Conservation (phyloP, 2,797 vertebrate species). For the Diceros bicornis region DNA sequence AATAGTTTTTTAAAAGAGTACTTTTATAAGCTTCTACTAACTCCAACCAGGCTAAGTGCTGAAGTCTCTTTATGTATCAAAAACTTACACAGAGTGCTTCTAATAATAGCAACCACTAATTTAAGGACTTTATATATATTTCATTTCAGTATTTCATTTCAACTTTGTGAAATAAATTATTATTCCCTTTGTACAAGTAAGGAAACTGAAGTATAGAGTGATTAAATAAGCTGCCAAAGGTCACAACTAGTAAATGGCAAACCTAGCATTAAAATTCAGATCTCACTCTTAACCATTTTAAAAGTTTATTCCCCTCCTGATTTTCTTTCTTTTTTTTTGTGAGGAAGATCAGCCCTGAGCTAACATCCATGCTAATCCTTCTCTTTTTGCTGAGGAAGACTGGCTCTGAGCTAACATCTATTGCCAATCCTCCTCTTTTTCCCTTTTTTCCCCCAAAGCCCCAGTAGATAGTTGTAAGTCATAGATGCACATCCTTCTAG, state of each 20-base stretch:
- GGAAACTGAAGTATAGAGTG: not conserved
- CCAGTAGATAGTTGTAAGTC: no score
- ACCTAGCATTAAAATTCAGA: not conserved
- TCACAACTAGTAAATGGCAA: not conserved
- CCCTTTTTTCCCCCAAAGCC: no score
- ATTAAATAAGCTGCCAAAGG: not conserved
- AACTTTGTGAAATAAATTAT: conserved; percentile 1
- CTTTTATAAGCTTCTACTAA: conserved; percentile 40
- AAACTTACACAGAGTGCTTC: not conserved
- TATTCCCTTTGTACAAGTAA: not conserved
- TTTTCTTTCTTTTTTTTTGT: not conserved
- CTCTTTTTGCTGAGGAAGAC: no score
- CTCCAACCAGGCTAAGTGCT: not conserved
- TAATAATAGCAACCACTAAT: not conserved
- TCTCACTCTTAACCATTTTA: not conserved
- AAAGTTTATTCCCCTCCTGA: not conserved
- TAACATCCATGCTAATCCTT: no score
- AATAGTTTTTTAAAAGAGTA: not conserved
- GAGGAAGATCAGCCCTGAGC: no score
- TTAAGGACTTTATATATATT: not conserved
- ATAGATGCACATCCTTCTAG: no score
- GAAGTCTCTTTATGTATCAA: not conserved
- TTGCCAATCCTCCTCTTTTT: no score
- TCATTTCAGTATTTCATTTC: not conserved
- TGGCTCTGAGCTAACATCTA: no score